Evolutionary conservation across 2,113 vertebrate genomes (phyloP).

Genomic region (Dromas ardeola): DNA sequence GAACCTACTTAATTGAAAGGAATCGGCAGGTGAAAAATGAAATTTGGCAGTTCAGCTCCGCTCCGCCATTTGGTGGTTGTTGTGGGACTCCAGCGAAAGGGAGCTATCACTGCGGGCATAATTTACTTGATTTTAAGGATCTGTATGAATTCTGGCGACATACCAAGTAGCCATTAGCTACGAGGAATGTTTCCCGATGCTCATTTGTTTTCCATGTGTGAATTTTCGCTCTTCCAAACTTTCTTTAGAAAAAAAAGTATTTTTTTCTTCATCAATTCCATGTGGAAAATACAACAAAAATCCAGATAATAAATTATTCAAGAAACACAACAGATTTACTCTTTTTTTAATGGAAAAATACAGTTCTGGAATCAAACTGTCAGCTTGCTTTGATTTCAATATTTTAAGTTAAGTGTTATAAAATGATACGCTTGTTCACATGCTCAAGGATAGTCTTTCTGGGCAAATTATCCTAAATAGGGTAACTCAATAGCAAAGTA

Average conservation of each 20-base stretch:
- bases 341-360: background rate
- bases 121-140: constrained; percentile 35
- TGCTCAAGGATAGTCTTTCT: constrained; percentile 29
- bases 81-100: background rate
- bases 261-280: constrained; percentile 38
- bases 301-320: constrained; percentile 51
- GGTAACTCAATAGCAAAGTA: constrained; percentile 64
- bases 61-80: constrained; percentile 4
- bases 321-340: background rate
- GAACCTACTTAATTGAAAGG: constrained; percentile 10
- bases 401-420: constrained; percentile 48
- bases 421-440: constrained; percentile 41
- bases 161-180: constrained; percentile 19
- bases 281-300: constrained; percentile 51
- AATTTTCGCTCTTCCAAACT: background rate
- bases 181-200: background rate
- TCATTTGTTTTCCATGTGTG: constrained; percentile 41
- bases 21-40: constrained; percentile 24
- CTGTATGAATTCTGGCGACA: constrained; percentile 16
- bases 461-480: constrained; percentile 49
- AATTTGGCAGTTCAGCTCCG: constrained; percentile 40
- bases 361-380: constrained; percentile 28
- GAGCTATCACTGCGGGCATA: constrained; percentile 15
- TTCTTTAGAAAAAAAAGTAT: background rate
- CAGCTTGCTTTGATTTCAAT: constrained; percentile 47